A percentile compares a stretch with the other conserved stretches of the same genome.
Evolutionary conservation across 2,113 vertebrate species (phyloP).

Genomic region (Colistium nudipinnis): DNA sequence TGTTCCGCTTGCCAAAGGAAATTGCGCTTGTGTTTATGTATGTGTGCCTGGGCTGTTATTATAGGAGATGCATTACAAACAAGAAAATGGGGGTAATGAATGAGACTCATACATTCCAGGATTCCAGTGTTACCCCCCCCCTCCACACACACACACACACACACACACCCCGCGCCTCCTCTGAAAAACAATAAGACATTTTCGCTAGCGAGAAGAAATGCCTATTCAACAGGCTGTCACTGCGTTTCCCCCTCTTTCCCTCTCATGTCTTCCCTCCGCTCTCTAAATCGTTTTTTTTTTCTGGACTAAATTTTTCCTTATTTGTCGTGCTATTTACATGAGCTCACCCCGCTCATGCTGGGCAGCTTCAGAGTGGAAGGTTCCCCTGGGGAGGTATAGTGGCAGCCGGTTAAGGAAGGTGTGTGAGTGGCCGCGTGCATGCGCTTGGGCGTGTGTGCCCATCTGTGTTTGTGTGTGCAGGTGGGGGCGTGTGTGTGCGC

Average conservation of each 20-base stretch:
- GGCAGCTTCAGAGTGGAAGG: slow-evolving; percentile 56
- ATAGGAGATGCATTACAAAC: slow-evolving; percentile 51
- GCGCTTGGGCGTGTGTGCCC: too few relatives aligned
- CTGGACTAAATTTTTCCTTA: slow-evolving; percentile 69
- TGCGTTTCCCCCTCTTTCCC: slow-evolving; percentile 23
- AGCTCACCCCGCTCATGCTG: slow-evolving; percentile 55
- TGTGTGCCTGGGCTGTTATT: slow-evolving; percentile 72
- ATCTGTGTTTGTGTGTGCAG: slow-evolving; percentile 20
- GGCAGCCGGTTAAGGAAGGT: slow-evolving; percentile 47
- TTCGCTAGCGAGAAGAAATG: slow-evolving; percentile 58
- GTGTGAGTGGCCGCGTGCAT: slow-evolving; percentile 39
- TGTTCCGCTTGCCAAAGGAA: slow-evolving; percentile 57
- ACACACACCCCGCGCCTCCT: slow-evolving; percentile 18
- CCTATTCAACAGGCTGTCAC: slow-evolving; percentile 36
- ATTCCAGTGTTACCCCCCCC: slow-evolving; percentile 49
- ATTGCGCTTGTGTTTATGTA: slow-evolving; percentile 65
- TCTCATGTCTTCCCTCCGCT: slow-evolving; percentile 40
- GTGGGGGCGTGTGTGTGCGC: slow-evolving; percentile 34
- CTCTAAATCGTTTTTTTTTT: slow-evolving; percentile 25
- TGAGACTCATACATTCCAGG: slow-evolving; percentile 66
- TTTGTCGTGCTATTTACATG: slow-evolving; percentile 76
- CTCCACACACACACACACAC: too few relatives aligned
- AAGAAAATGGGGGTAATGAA: slow-evolving; percentile 57
- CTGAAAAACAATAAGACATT: slow-evolving; percentile 75
- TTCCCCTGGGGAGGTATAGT: slow-evolving; percentile 33